Percentiles rank a stretch among this genome's conserved stretches.
Conservation (phyloP, 1,140 invertebrate genomes). For the Neodiprion lecontei region DNA sequence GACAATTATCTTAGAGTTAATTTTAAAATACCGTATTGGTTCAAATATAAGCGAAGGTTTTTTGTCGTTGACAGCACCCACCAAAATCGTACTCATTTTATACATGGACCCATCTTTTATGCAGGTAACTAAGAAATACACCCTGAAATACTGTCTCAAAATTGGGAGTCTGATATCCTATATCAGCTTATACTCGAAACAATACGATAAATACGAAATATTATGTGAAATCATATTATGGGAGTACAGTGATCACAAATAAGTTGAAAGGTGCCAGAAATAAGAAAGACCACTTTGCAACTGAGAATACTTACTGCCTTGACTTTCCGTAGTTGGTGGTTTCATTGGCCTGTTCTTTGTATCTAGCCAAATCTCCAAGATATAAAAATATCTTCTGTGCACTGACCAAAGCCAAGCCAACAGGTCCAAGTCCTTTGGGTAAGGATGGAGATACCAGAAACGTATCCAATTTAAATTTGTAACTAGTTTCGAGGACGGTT, state of each 20-base stretch:
- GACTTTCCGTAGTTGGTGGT: slow-evolving; percentile 86
- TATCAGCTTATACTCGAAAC: too few species aligned
- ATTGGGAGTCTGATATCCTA: too few species aligned
- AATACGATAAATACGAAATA: slow-evolving; percentile 5
- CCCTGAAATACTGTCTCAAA: too few species aligned
- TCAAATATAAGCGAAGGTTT: too few species aligned
- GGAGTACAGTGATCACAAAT: neutral
- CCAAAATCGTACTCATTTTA: too few species aligned
- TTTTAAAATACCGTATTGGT: too few species aligned
- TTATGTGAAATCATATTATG: neutral
- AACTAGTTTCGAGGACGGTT: slow-evolving; percentile 74
- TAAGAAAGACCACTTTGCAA: slow-evolving; percentile 33
- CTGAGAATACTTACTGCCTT: slow-evolving; percentile 67
- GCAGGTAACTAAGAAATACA: too few species aligned
- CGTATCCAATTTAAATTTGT: slow-evolving; percentile 76
- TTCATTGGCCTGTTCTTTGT: slow-evolving; percentile 85
- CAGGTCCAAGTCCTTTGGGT: slow-evolving; percentile 70
- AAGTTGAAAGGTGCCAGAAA: slow-evolving; percentile 51
- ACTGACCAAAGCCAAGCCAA: slow-evolving; percentile 80
- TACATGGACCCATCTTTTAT: too few species aligned
- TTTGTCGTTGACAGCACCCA: too few species aligned
- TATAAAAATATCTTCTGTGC: slow-evolving; percentile 88
- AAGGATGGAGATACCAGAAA: slow-evolving; percentile 58
- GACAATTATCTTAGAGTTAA: too few species aligned
- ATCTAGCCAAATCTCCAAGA: slow-evolving; percentile 89